These are phyloP conservation scores for Mustelus asterias DNA, from an alignment of 2,113 vertebrate genomes.

Conservation along the genomic window DNA sequence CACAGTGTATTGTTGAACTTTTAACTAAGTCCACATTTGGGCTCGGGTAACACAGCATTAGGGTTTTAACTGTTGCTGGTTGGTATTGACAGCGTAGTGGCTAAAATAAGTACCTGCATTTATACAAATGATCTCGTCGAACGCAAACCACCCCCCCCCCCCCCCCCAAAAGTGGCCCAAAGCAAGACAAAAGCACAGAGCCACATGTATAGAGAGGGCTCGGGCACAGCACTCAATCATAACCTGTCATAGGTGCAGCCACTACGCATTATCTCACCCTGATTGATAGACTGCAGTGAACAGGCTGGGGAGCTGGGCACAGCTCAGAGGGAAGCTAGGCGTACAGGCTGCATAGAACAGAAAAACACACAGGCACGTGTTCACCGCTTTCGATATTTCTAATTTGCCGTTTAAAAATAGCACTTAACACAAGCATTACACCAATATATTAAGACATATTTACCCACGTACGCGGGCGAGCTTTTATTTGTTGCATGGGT, in stretches of 20 bases:
- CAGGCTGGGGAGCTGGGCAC: slow-evolving; percentile 54
- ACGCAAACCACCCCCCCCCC: neutral
- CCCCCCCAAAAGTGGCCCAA: slow-evolving; percentile 49
- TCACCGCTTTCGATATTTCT: neutral
- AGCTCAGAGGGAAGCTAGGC: slow-evolving; percentile 60
- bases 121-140: neutral
- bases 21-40: neutral
- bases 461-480: too few species aligned
- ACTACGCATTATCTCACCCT: slow-evolving; percentile 65
- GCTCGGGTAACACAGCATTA: neutral
- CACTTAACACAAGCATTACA: neutral
- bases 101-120: neutral
- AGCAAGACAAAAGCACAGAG: slow-evolving; percentile 70
- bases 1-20: neutral
- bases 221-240: slow-evolving; percentile 72
- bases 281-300: slow-evolving; percentile 74
- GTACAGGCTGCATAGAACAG: neutral
- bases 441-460: neutral
- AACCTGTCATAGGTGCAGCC: slow-evolving; percentile 67
- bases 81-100: neutral
- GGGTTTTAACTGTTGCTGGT: neutral
- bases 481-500: neutral
- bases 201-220: slow-evolving; percentile 56
- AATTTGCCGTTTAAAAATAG: neutral
- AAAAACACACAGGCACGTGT: neutral